phyloP scores from a whole-genome alignment of 1,140 invertebrate species.

The Doryteuthis pealeii region DNA sequence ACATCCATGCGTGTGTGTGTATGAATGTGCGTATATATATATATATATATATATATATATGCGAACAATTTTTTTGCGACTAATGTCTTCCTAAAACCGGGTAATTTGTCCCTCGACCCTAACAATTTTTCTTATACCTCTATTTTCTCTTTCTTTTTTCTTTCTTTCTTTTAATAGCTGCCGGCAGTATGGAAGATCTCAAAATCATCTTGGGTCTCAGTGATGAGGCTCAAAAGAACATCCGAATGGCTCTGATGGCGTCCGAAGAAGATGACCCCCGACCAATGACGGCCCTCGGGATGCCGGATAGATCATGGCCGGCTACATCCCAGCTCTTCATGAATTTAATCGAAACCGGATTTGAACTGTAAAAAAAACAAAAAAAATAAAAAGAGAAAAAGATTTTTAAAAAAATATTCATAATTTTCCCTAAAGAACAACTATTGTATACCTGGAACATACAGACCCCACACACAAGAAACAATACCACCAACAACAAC shows the following conservation, averaged over 20 bases:
- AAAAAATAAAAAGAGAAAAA: not conserved
- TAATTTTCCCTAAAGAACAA: too few species aligned
- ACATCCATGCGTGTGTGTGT: too few species aligned
- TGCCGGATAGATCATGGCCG: not conserved
- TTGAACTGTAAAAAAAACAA: not conserved
- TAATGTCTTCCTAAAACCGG: too few species aligned
- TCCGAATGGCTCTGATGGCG: not conserved
- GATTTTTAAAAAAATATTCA: not conserved
- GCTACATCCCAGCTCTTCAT: not conserved
- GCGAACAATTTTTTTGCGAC: too few species aligned
- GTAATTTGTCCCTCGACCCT: too few species aligned
- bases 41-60: too few species aligned
- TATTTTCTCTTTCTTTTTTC: too few species aligned
- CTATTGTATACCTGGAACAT: too few species aligned
- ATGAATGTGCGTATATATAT: too few species aligned
- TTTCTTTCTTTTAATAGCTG: not conserved
- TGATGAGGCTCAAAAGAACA: not conserved
- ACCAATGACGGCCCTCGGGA: not conserved
- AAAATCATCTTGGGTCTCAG: not conserved
- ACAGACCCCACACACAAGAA: too few species aligned
- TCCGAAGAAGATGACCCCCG: conserved; percentile 1
- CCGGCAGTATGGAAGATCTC: not conserved
- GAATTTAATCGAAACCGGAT: not conserved
- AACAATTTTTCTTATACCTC: too few species aligned
- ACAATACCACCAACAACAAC: too few species aligned